Percentiles rank a stretch among this genome's conserved stretches.
Conservation (phyloP, 2,113 vertebrate species). For the Coreoperca whiteheadi region DNA sequence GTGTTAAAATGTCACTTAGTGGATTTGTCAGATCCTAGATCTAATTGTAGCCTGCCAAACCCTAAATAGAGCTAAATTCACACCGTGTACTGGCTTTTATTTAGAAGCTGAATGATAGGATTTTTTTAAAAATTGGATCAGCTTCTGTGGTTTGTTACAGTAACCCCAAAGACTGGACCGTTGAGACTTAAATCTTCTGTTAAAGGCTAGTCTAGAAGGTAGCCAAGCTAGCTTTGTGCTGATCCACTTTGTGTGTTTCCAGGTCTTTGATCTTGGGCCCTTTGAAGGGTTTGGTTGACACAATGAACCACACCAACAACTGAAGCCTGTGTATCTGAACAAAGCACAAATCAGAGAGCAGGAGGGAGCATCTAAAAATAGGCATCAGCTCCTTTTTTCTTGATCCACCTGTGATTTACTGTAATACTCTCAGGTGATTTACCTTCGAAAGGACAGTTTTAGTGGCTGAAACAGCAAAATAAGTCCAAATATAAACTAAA, state of each 20-base stretch:
- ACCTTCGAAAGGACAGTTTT: constrained; percentile 27
- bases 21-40: constrained; percentile 26
- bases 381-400: constrained; percentile 31
- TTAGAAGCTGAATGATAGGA: background rate
- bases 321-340: constrained; percentile 63
- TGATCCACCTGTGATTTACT: constrained; percentile 61
- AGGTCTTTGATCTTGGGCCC: constrained; percentile 65
- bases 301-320: constrained; percentile 54
- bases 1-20: constrained; percentile 10
- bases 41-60: background rate
- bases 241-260: constrained; percentile 46
- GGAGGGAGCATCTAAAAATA: constrained; percentile 69
- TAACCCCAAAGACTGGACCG: constrained; percentile 7
- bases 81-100: background rate
- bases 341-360: constrained; percentile 69
- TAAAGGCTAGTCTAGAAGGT: constrained; percentile 9
- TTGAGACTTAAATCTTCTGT: constrained; percentile 28
- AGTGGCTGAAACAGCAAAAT: constrained; percentile 26
- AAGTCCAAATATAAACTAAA: constrained; percentile 30
- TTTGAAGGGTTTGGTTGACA: constrained; percentile 68
- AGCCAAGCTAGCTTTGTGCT: constrained; percentile 16
- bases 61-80: constrained; percentile 5
- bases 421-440: constrained; percentile 44
- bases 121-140: constrained; percentile 2
- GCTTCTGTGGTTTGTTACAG: background rate